A percentile compares a stretch with the other conserved stretches of the same genome.
Conservation (phyloP, 2,113 vertebrate genomes). For the Boulengeromyrus knoepffleri region DNA sequence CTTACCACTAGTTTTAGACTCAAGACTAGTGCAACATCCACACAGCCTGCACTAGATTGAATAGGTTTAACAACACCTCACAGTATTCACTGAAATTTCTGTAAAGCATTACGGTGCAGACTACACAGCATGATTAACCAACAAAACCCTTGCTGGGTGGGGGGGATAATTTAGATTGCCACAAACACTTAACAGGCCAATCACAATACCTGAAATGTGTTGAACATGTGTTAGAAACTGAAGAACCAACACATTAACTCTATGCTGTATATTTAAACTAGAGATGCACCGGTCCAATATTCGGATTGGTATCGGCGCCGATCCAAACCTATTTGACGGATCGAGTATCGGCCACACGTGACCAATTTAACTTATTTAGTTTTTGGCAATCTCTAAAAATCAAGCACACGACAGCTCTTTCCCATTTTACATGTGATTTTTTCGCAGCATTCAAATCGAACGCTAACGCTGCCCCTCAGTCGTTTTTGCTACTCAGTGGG, state of each 20-base stretch:
- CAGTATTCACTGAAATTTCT: not conserved
- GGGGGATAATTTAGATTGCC: not conserved
- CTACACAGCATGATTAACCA: not conserved
- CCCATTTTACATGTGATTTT: too few relatives aligned
- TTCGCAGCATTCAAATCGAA: too few relatives aligned
- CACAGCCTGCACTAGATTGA: not conserved
- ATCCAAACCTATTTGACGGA: too few relatives aligned
- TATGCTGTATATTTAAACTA: too few relatives aligned
- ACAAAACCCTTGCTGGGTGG: not conserved
- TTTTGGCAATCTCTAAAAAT: too few relatives aligned
- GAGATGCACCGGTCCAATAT: too few relatives aligned
- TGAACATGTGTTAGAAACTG: not conserved
- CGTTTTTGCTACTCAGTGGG: too few relatives aligned
- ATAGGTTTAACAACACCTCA: not conserved
- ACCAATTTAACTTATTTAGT: too few relatives aligned
- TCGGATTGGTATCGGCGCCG: too few relatives aligned
- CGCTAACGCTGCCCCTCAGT: too few relatives aligned
- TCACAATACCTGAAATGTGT: not conserved
- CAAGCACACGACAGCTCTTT: too few relatives aligned
- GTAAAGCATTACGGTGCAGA: not conserved
- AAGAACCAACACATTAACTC: not conserved
- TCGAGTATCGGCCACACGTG: too few relatives aligned
- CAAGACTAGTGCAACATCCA: not conserved
- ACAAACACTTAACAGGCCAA: not conserved
- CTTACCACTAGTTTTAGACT: not conserved